Conservation (phyloP, 1,140 invertebrate genomes). For the Paraescarpia echinospica region DNA sequence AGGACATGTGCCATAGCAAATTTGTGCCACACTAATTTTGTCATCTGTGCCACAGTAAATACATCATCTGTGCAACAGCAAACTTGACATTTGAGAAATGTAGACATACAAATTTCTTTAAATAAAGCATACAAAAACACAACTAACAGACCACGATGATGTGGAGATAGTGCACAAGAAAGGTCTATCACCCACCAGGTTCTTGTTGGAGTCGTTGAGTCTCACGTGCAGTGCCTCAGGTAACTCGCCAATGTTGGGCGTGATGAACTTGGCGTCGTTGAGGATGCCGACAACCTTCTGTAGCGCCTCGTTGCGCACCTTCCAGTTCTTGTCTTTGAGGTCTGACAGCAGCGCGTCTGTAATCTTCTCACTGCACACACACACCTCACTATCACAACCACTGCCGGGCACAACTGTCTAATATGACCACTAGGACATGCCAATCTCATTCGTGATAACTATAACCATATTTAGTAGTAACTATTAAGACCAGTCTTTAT, state of each 20-base stretch:
- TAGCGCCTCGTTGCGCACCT: constrained; percentile 81
- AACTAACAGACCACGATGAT: neutral
- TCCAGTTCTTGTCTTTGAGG: constrained; percentile 93
- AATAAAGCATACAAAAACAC: neutral
- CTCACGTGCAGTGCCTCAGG: constrained; percentile 75
- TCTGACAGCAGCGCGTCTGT: constrained; percentile 79
- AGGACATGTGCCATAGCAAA: neutral
- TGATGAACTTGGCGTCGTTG: constrained; percentile 76
- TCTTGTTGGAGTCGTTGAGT: constrained; percentile 86
- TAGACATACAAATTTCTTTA: too few species aligned
- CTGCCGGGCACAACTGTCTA: neutral
- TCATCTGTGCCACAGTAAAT: neutral
- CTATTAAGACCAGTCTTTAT: neutral
- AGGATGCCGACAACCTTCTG: constrained; percentile 74
- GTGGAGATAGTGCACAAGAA: neutral
- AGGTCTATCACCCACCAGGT: constrained; percentile 63
- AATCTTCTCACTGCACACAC: constrained; percentile 69
- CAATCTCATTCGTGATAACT: neutral
- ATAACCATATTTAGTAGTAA: neutral
- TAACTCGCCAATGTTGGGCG: constrained; percentile 78
- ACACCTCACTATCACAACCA: neutral
- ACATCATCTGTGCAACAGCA: neutral
- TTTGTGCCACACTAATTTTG: neutral
- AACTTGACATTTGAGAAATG: neutral
- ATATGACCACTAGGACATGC: neutral